A percentile compares a stretch with the other conserved stretches of the same genome.
Conservation (phyloP, 2,888 invertebrate genomes). For the Oconnorella tubifera region DNA sequence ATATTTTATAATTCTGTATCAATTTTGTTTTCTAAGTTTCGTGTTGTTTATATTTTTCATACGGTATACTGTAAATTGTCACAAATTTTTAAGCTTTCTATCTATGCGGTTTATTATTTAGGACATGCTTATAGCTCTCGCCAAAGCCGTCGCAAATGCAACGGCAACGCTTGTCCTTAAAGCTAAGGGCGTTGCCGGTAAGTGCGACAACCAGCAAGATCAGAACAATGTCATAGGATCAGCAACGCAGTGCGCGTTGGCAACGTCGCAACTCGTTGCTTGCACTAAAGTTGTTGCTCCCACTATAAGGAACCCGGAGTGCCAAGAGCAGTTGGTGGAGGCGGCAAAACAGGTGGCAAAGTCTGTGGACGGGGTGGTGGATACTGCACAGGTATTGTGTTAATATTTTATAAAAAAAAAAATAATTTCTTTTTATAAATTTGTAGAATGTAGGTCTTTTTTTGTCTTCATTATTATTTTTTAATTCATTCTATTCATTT, state of each 20-base stretch:
- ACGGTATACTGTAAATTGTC: too few relatives aligned
- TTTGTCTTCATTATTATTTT: too few relatives aligned
- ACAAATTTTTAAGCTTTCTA: too few relatives aligned
- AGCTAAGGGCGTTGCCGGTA: slow-evolving; percentile 90
- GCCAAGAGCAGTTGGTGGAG: slow-evolving; percentile 72
- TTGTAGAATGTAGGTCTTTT: too few relatives aligned
- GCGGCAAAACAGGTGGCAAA: slow-evolving; percentile 89
- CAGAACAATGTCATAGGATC: slow-evolving; percentile 87
- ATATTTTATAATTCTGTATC: too few relatives aligned
- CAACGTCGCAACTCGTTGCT: slow-evolving; percentile 94
- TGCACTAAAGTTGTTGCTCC: slow-evolving; percentile 78
- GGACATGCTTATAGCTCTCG: slow-evolving; percentile 86
- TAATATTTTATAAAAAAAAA: too few relatives aligned
- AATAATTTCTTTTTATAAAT: too few relatives aligned
- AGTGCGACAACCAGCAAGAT: slow-evolving; percentile 71
- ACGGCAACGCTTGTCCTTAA: slow-evolving; percentile 93
- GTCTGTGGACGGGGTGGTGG: slow-evolving; percentile 83
- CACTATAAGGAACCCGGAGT: slow-evolving; percentile 62
- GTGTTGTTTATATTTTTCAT: too few relatives aligned
- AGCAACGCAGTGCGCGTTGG: slow-evolving; percentile 92
- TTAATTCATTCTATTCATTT: too few relatives aligned
- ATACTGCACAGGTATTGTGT: slow-evolving; percentile 57
- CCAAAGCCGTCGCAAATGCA: slow-evolving; percentile 96
- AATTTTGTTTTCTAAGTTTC: too few relatives aligned
- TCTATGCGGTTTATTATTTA: too few relatives aligned